Conservation (phyloP, 2,888 invertebrate genomes). For the Erebia ligea region DNA sequence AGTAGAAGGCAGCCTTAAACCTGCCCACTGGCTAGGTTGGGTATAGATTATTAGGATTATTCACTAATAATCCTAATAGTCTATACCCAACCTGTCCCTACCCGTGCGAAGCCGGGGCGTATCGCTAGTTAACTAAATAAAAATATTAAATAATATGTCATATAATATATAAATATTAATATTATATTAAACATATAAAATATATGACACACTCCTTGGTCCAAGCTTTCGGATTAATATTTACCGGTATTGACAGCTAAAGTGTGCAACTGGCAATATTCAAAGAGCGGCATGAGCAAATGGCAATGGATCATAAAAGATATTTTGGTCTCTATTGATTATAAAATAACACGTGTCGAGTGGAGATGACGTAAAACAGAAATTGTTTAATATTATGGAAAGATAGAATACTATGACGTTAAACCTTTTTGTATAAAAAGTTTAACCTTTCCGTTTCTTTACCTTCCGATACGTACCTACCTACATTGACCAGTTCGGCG, state of each 20-base stretch:
- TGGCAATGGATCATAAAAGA: slow-evolving; percentile 17
- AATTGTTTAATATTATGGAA: slow-evolving; percentile 14
- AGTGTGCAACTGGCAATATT: slow-evolving; percentile 18
- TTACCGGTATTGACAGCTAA: slow-evolving; percentile 11
- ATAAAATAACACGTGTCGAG: slow-evolving; percentile 20
- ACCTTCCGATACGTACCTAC: neutral
- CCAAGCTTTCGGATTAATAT: neutral
- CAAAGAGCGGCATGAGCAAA: slow-evolving; percentile 10
- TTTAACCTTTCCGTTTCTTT: too few relatives aligned
- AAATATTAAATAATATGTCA: too few relatives aligned
- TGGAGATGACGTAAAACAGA: slow-evolving; percentile 7
- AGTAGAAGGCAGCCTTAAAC: too few relatives aligned
- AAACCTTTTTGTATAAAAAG: neutral
- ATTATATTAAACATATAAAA: too few relatives aligned
- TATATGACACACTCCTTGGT: neutral
- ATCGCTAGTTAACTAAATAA: too few relatives aligned
- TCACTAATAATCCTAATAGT: too few relatives aligned
- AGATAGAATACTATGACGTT: neutral
- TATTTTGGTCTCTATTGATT: slow-evolving; percentile 23
- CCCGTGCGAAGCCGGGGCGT: too few relatives aligned
- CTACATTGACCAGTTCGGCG: too few relatives aligned
- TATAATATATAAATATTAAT: too few relatives aligned
- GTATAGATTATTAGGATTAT: too few relatives aligned
- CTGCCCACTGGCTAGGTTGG: too few relatives aligned
- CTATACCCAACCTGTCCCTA: too few relatives aligned